Conservation (phyloP, 2,797 vertebrate genomes). For the Enteromius anoplus region DNA sequence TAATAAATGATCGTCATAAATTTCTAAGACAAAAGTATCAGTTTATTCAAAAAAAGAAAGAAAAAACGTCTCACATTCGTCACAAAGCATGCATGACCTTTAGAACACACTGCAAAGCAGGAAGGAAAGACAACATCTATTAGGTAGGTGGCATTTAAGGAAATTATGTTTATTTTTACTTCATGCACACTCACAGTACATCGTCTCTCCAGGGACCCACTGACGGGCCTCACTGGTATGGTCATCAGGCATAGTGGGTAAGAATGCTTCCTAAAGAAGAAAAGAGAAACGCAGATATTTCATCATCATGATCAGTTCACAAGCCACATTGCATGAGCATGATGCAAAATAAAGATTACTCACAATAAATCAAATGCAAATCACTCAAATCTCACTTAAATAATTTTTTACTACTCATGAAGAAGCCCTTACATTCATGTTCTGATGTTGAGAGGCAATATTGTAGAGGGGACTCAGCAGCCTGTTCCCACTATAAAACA, state of each 20-base stretch:
- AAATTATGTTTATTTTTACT: neutral
- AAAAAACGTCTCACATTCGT: conserved; percentile 64
- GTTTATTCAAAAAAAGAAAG: neutral
- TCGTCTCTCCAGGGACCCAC: conserved; percentile 36
- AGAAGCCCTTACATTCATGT: conserved; percentile 60
- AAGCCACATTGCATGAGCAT: neutral
- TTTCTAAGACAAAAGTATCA: neutral
- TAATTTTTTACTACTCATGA: neutral
- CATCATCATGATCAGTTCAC: neutral
- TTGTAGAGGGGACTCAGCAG: conserved; percentile 68
- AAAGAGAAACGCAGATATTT: neutral
- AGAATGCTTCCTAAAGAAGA: conserved; percentile 63
- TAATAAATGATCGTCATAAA: neutral
- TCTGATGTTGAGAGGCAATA: conserved; percentile 68
- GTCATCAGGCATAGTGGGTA: conserved; percentile 80
- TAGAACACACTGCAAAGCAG: conserved; percentile 65
- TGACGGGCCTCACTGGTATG: conserved; percentile 57
- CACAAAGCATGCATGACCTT: conserved; percentile 65
- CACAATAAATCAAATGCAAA: neutral
- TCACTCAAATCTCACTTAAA: neutral
- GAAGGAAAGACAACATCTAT: neutral
- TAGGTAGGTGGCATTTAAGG: neutral
- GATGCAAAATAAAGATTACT: neutral
- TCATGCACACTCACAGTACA: conserved; percentile 67
- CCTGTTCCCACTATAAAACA: conserved; percentile 65